Evolutionary conservation across 1,140 invertebrate genomes (phyloP), one percentile per base, ranked within the genome.

Genomic region (Temnothorax nylanderi): DNA sequence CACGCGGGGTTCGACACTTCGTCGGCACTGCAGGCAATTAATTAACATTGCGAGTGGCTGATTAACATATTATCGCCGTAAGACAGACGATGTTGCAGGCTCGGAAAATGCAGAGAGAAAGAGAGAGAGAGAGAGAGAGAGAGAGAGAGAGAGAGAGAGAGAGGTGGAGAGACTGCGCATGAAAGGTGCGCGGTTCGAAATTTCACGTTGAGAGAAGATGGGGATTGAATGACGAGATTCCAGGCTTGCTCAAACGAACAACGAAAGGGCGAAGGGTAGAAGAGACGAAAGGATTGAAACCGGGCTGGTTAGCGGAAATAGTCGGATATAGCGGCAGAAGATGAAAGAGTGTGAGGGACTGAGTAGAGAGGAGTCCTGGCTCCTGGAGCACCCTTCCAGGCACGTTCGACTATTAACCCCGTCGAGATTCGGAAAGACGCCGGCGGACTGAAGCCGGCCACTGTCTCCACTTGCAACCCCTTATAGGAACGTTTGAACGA

Each of bases 11-110:
- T 90, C 89, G 89, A 90, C 88, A 54, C 72, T 78, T 86, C 69
- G 80, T 62, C 56, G 41, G 26, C 85, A 75, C 56, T 81, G 67
- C 47, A 69, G 80, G 58, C 89, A 87, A 93, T 93, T 92, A 93
- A 93, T 93, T 93, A 93, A 93, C 91, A 92, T 92, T 82, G 88
- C 87, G 90, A 92, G 81, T 85, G 85, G 88, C 88, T 92, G 90
- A 93, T 93, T 93, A 93, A 90, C 92, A 92, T 93, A 93, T 93
- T 93, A 93, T 93, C 93, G 91, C 86, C 78, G 85, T 90, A 92
- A 92, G 89, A 86, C 92, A 92, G 92, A 69, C 92, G 60, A 10
- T 62, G 75, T 51, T 84, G 41, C 54, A 51, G 47, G 8, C 26
- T 80, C 8, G 26, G 41, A 67, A 85, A 51, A 62, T 44, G 37